Conservation (phyloP, 64 coral and sea anemone genomes). For the Cladopsammia gracilis region DNA sequence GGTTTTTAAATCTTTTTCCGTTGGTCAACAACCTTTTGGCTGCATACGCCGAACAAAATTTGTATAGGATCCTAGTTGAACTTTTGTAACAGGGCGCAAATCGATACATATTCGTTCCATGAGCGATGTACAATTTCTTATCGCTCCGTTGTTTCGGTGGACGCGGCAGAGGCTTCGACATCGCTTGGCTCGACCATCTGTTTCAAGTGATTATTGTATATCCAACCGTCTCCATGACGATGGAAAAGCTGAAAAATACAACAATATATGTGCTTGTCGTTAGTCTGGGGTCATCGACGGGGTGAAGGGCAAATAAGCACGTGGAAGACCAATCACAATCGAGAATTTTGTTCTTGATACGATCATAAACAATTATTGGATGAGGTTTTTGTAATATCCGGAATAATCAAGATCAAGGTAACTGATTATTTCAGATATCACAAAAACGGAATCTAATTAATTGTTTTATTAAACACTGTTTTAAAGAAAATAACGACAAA, state of each 20-base stretch:
- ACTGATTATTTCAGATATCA: not conserved
- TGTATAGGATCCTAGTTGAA: too few species aligned
- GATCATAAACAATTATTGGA: too few species aligned
- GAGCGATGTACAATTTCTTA: not conserved
- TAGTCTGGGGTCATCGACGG: not conserved
- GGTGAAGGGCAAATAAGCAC: not conserved
- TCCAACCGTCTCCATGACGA: slow-evolving; percentile 87
- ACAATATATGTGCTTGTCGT: not conserved
- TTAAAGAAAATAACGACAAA: too few species aligned
- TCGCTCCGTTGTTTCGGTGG: not conserved
- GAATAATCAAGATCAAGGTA: not conserved
- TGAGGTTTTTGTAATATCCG: too few species aligned
- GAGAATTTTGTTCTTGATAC: too few species aligned
- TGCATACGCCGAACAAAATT: too few species aligned
- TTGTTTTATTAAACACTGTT: too few species aligned
- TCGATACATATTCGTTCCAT: too few species aligned
- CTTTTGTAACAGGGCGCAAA: not conserved
- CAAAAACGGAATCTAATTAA: not conserved
- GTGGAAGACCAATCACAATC: too few species aligned
- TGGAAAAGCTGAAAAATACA: slow-evolving; percentile 77
- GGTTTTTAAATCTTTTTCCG: too few species aligned
- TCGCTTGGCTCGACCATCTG: slow-evolving; percentile 15
- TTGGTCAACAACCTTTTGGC: too few species aligned
- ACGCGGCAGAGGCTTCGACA: not conserved
- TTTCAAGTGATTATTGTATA: slow-evolving; percentile 82